These are phyloP conservation scores for Anneissia japonica DNA, from an alignment of 35 echinoderm and acorn worm genomes.

Conservation along the genomic window DNA sequence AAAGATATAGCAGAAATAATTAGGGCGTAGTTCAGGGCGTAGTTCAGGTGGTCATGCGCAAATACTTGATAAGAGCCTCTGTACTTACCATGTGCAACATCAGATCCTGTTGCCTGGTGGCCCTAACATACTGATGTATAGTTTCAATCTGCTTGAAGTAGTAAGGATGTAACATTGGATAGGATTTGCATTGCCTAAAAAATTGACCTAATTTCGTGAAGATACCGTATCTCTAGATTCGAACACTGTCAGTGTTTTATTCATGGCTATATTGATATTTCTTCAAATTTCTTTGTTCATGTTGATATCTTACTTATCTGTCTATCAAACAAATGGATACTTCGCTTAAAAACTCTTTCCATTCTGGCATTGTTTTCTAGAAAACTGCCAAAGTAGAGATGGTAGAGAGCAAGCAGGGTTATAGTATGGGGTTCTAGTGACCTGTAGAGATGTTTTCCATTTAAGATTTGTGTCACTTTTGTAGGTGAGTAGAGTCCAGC, in stretches of 20 bases:
- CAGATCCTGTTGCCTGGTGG: too few species aligned
- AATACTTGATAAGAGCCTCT: too few species aligned
- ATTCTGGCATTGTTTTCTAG: not conserved
- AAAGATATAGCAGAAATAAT: too few species aligned
- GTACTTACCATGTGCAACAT: too few species aligned
- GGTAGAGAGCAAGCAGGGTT: not conserved
- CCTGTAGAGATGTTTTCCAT: constrained; percentile 4
- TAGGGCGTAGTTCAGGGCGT: too few species aligned
- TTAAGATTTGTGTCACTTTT: constrained; percentile 3
- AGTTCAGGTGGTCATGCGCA: too few species aligned
- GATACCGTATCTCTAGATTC: not conserved
- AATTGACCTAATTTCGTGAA: not conserved
- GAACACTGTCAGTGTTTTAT: not conserved
- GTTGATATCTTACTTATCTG: not conserved
- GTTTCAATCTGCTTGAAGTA: too few species aligned
- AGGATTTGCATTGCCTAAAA: not conserved
- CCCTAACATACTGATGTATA: too few species aligned
- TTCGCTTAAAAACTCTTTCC: not conserved
- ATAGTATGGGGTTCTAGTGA: not conserved
- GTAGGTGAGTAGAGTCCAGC: not conserved
- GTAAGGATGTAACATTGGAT: not conserved
- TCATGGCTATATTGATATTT: not conserved
- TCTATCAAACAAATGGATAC: not conserved
- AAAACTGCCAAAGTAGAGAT: not conserved
- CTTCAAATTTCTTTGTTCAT: not conserved